phyloP scores from a whole-genome alignment of 2,113 vertebrate genomes.

The Burhinus oedicnemus region DNA sequence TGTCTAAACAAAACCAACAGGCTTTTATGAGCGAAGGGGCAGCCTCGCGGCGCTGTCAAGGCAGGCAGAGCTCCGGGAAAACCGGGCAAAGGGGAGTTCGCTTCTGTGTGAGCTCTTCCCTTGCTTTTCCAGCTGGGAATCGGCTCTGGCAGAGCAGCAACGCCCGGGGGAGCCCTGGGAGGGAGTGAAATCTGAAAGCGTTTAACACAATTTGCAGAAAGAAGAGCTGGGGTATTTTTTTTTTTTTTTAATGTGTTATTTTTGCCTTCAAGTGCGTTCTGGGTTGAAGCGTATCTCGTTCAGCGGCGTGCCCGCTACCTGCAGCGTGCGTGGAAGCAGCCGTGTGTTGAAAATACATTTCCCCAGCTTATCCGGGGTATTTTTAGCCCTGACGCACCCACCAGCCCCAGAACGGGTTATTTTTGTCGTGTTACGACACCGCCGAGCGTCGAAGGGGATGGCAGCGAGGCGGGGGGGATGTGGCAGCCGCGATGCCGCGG shows the following conservation, averaged over 20 bases:
- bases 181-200: background rate
- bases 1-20: rapidly evolving
- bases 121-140: background rate
- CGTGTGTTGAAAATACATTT: background rate
- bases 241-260: background rate
- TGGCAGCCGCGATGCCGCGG: rapidly evolving
- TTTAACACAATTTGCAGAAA: background rate
- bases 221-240: background rate
- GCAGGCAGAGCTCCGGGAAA: background rate
- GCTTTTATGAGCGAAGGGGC: rapidly evolving
- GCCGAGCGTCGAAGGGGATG: background rate
- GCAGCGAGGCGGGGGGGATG: background rate
- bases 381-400: conserved; percentile 38
- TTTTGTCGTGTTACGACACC: background rate
- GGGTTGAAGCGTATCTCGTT: background rate
- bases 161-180: rapidly evolving
- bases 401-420: background rate
- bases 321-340: background rate
- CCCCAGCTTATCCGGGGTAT: background rate
- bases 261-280: background rate
- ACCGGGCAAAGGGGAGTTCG: background rate
- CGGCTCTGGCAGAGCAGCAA: rapidly evolving
- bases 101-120: background rate
- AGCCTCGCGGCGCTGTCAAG: rapidly evolving
- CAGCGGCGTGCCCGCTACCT: background rate